Base-by-base conservation (phyloP, 2,797 vertebrate species). In the Ataeniobius toweri region DNA sequence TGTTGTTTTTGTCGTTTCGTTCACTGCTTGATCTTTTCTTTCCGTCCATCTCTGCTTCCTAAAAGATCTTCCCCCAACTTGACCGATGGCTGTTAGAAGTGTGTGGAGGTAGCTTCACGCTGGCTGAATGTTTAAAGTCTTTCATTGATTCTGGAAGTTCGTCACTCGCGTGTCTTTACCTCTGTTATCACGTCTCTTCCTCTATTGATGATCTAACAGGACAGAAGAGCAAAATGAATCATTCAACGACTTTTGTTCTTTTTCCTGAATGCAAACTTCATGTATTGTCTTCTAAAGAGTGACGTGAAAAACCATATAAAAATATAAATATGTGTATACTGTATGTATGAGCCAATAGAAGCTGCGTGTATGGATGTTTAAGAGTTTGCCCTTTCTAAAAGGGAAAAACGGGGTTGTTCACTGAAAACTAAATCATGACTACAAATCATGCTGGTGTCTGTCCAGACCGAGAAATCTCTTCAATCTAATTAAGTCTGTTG, bases 101-200 rank as follows among this genome's bases (percentile, higher is more conserved):
- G 82, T 87, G 86, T 88, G 85, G 71, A 80, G 74, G 84, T 82
- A 84, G 88, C 83, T 89, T 88, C 81, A 85, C 36, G 71, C 80
- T 85, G 88, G 82, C 83, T 89, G 86, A 91, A 90, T 90, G 89
- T 93, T 80, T 77, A 53, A 83, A 83, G 77, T 88, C 86, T 91
- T 86, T 89, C 74, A 81, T 83, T 84, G 81, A 86, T 87, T 82
- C 28, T 76, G 39, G 71, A 78, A 67, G 56, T 77, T 90, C 78
- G 55, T 86, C 79, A 53, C 73, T 79, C 75, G 77, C 44, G 50
- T 70, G 72, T 90, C 82, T 67, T 4, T 79, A 78, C 77, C 67
- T 71, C 80, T 69, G 0, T 85, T 68, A 82, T 86, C 58, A 85
- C 77, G 67, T 85, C 73, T 84, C 86, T 85, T 85, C 87, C 80